These are phyloP conservation scores for Deilephila porcellus DNA, from an alignment of 2,888 invertebrate species.

Conservation along the genomic window DNA sequence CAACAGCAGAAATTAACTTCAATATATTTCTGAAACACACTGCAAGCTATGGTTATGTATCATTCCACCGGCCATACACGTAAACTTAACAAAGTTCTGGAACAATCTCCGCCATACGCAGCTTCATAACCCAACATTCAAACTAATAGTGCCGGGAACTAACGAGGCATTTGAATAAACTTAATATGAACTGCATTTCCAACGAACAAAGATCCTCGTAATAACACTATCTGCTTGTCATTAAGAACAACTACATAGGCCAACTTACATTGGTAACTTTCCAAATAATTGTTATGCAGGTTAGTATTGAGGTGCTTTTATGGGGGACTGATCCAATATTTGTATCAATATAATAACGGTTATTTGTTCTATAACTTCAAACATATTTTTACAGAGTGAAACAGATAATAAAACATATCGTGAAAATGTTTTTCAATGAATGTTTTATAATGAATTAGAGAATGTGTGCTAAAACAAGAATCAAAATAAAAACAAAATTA, in stretches of 20 bases:
- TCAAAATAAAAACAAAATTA: no score
- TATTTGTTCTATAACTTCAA: not conserved
- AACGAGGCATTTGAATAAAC: constrained; percentile 25
- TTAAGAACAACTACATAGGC: constrained; percentile 24
- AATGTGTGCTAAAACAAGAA: no score
- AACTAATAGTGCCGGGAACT: constrained; percentile 8
- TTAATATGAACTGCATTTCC: constrained; percentile 21
- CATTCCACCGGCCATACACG: not conserved
- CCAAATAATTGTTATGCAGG: constrained; percentile 24
- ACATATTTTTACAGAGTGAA: no score
- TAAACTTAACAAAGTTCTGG: constrained; percentile 12
- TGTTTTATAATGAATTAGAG: no score
- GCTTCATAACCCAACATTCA: constrained; percentile 21
- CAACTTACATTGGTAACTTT: constrained; percentile 22
- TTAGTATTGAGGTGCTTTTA: not conserved
- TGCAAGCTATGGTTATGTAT: not conserved
- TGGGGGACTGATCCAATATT: not conserved
- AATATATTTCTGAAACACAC: not conserved
- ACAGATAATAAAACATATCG: no score
- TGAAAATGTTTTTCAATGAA: no score
- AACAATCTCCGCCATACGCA: constrained; percentile 7
- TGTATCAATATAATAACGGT: not conserved
- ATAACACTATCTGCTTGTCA: constrained; percentile 26
- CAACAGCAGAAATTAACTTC: not conserved
- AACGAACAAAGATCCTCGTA: constrained; percentile 10